Conservation (phyloP, 2,888 invertebrate species). For the Anoplius nigerrimus region DNA sequence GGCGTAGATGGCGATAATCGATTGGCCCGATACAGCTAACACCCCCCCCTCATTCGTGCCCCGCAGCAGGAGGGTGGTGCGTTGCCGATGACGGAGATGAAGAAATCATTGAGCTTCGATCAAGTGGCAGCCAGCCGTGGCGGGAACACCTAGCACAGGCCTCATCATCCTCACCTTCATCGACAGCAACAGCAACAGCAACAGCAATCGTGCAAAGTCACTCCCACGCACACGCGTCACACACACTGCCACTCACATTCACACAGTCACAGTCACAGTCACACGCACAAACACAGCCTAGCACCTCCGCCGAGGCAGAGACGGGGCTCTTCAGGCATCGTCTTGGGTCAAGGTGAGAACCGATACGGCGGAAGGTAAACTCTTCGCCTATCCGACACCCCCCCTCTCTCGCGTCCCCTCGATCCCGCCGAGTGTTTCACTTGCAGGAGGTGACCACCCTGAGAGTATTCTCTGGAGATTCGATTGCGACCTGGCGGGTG, state of each 20-base stretch:
- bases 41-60: conserved; percentile 43
- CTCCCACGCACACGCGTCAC: conserved; percentile 71
- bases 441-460: conserved; percentile 74
- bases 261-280: conserved; percentile 71
- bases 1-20: too few relatives aligned
- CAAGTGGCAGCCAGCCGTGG: conserved; percentile 76
- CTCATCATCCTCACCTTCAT: conserved; percentile 65
- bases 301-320: conserved; percentile 69
- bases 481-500: conserved; percentile 73
- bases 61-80: conserved; percentile 79
- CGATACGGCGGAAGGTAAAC: too few relatives aligned
- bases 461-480: conserved; percentile 73
- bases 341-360: conserved; percentile 72
- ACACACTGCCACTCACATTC: conserved; percentile 73
- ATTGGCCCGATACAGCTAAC: conserved; percentile 57
- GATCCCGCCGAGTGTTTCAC: background rate
- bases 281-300: conserved; percentile 73
- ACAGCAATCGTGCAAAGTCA: conserved; percentile 66
- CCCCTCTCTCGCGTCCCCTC: background rate
- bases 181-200: conserved; percentile 59
- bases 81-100: conserved; percentile 81
- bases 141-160: conserved; percentile 74
- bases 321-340: conserved; percentile 73
- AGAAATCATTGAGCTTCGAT: conserved; percentile 80
- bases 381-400: too few relatives aligned